Evolutionary conservation across 2,113 vertebrate species (phyloP), one percentile per base, ranked within the genome.

Genomic region (Paraplagusia blochii): DNA sequence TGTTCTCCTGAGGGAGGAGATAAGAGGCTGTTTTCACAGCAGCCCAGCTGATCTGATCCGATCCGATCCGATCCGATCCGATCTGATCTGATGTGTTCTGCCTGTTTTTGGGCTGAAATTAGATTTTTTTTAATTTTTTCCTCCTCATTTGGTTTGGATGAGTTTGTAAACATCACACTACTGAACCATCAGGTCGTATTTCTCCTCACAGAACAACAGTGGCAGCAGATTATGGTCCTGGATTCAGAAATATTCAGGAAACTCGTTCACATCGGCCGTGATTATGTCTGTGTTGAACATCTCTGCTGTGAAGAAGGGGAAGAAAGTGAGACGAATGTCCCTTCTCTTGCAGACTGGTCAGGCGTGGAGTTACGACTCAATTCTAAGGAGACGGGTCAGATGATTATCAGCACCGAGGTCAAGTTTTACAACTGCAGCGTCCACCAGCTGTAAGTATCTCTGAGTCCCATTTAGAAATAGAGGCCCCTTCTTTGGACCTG

Each of bases 401-500:
- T 90, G 65, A 92, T 99, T 8, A 96, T 96, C 86, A 98, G 95
- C 92, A 99, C 97, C 0, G 95, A 99, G 85, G 95, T 99, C 88
- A 97, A 94, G 81, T 99, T 99, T 88, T 99, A 95, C 93, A 99
- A 99, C 91, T 99, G 97, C 92, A 99, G 97, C 0, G 93, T 95
- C 63, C 97, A 99, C 88, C 95, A 95, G 60, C 90, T 97, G 97
- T 99, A 88, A 98, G 96, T 69, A 74, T 57, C 19, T 11, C 11
- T 53, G 33, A 51, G 5, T 49, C 44, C 7, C 22, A 6, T 29
- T 29, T 6, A n/a, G n/a, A n/a, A n/a, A 29, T 29, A 2, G 22
- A 10, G 18, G 14, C 14, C 16, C 56, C 29, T 68, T 56, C 66
- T 29, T 17, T 35, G 52, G 17, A 40, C 2, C 19, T 40, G 52